phyloP scores from a whole-genome alignment of 2,797 vertebrate species.

The Echeneis naucrates region DNA sequence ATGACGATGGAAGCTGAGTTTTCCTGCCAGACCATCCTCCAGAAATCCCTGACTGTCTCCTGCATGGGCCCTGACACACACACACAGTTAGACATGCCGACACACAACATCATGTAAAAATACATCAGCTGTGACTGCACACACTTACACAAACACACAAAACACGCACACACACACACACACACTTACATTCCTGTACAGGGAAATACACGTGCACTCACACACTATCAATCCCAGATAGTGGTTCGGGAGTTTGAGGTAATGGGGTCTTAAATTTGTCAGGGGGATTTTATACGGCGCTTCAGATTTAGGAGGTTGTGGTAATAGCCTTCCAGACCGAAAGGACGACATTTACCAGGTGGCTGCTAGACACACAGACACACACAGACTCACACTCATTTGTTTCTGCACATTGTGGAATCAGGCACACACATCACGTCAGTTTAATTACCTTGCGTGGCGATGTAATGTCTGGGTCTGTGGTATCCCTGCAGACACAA shows the following conservation, averaged over 20 bases:
- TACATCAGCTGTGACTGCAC: slow-evolving; percentile 8
- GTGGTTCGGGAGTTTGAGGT: slow-evolving; percentile 65
- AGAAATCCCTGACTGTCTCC: slow-evolving; percentile 98
- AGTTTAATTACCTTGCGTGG: slow-evolving; percentile 94
- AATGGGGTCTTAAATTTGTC: slow-evolving; percentile 80
- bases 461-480: slow-evolving; percentile 95
- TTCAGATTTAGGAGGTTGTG: slow-evolving; percentile 75
- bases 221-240: slow-evolving; percentile 65
- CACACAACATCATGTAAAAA: slow-evolving; percentile 21
- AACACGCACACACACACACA: slow-evolving; percentile 3
- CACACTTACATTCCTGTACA: slow-evolving; percentile 3
- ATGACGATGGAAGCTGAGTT: slow-evolving; percentile 98
- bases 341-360: slow-evolving; percentile 66
- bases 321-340: slow-evolving; percentile 66
- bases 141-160: slow-evolving; percentile 20
- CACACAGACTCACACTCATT: slow-evolving; percentile 36
- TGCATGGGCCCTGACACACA: slow-evolving; percentile 92
- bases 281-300: slow-evolving; percentile 62
- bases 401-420: slow-evolving; percentile 30
- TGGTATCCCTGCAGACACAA: slow-evolving; percentile 91
- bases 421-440: slow-evolving; percentile 46
- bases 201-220: slow-evolving; percentile 13
- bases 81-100: slow-evolving; percentile 13
- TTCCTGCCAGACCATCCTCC: slow-evolving; percentile 99
- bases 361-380: slow-evolving; percentile 38